phyloP scores from a whole-genome alignment of 2,797 vertebrate genomes.

The Melanotaenia pygmaea region DNA sequence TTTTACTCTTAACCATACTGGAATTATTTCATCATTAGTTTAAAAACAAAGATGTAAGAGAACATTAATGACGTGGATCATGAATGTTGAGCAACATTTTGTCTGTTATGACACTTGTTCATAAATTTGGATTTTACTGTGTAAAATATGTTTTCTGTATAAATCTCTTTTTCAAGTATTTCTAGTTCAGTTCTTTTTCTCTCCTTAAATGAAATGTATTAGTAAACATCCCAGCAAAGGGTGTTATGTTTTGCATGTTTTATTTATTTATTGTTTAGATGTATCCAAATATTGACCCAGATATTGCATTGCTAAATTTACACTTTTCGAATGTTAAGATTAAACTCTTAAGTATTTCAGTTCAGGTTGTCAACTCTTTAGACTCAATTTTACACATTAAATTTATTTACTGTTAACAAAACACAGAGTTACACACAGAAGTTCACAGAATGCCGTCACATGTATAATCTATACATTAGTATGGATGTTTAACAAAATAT shows the following conservation, averaged over 20 bases:
- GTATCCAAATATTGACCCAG: background rate
- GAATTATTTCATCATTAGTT: slow-evolving; percentile 5
- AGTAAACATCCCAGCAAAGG: background rate
- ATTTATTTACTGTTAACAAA: slow-evolving; percentile 60
- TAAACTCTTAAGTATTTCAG: background rate
- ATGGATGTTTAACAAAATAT: slow-evolving; percentile 18
- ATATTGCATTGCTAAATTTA: background rate
- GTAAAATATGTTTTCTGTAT: slow-evolving; percentile 62
- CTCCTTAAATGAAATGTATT: slow-evolving; percentile 1
- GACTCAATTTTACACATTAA: slow-evolving; percentile 16
- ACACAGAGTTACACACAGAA: slow-evolving; percentile 10
- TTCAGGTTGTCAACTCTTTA: background rate
- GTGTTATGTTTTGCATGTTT: too few species aligned
- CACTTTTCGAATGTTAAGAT: background rate
- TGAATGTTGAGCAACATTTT: slow-evolving; percentile 12
- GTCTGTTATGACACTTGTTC: slow-evolving; percentile 30
- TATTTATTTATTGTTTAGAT: slow-evolving; percentile 8
- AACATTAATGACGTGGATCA: slow-evolving; percentile 10
- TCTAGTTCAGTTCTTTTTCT: slow-evolving; percentile 25
- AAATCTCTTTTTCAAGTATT: slow-evolving; percentile 36
- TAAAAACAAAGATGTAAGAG: slow-evolving; percentile 25
- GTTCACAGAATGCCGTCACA: slow-evolving; percentile 7
- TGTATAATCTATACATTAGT: slow-evolving; percentile 11
- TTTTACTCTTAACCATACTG: too few species aligned
- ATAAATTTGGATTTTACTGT: slow-evolving; percentile 49